Percentiles rank a stretch among this genome's conserved stretches.
These are phyloP conservation scores for Macroglossus sobrinus DNA, from an alignment of 2,113 vertebrate genomes.

Conservation along the genomic window DNA sequence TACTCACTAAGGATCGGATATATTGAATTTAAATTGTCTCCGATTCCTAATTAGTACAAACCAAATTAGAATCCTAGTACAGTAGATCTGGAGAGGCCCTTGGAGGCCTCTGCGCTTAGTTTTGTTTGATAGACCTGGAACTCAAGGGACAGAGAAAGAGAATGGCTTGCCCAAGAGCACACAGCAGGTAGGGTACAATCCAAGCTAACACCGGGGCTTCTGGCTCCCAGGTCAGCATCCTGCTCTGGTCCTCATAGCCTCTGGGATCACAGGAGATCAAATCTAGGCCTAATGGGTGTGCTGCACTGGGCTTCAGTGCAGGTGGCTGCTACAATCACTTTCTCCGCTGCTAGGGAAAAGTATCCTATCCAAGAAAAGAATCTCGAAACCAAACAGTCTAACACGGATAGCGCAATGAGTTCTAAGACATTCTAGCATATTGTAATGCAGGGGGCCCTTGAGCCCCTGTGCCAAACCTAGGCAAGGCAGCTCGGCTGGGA, in stretches of 20 bases:
- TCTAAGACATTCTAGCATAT: background rate
- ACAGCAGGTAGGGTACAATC: background rate
- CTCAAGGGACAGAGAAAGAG: background rate
- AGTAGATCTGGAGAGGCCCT: background rate
- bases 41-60: slow-evolving; percentile 61
- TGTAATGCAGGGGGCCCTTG: accelerated
- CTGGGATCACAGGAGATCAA: background rate
- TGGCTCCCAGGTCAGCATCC: background rate
- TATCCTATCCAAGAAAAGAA: background rate
- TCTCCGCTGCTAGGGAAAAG: background rate
- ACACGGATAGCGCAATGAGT: too few species aligned
- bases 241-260: background rate
- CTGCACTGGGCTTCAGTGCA: background rate
- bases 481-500: background rate
- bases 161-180: background rate
- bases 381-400: background rate
- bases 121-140: background rate
- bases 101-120: background rate
- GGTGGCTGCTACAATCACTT: background rate
- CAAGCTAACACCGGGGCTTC: background rate
- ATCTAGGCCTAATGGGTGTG: background rate
- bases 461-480: background rate
- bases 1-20: slow-evolving; percentile 51
- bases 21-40: slow-evolving; percentile 65
- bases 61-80: slow-evolving; percentile 42